These are phyloP conservation scores for Actinia equina DNA, from an alignment of 64 coral and sea anemone species.

Conservation along the genomic window DNA sequence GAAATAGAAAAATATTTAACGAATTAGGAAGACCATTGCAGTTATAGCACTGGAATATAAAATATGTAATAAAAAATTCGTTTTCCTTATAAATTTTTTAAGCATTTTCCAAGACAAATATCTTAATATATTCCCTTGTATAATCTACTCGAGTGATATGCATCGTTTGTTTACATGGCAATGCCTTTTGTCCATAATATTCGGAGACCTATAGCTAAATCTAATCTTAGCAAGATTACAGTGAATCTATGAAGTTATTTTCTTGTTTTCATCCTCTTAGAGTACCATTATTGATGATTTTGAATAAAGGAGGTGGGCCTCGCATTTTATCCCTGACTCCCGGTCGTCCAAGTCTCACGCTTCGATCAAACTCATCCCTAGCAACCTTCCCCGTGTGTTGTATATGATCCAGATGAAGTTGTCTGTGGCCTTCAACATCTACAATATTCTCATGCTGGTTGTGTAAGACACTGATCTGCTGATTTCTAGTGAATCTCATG, in stretches of 20 bases:
- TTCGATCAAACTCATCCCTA: constrained; percentile 83
- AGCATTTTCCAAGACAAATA: too few relatives aligned
- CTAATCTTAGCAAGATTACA: not conserved
- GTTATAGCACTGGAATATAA: too few relatives aligned
- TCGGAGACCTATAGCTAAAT: too few relatives aligned
- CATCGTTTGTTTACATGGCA: not conserved
- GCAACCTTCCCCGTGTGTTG: constrained; percentile 78
- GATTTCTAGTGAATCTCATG: constrained; percentile 86
- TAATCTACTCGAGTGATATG: not conserved
- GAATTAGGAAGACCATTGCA: too few relatives aligned
- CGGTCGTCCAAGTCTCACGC: constrained; percentile 60
- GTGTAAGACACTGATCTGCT: constrained; percentile 68
- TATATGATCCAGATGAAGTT: constrained; percentile 57
- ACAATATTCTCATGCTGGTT: constrained; percentile 73
- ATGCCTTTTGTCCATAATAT: not conserved
- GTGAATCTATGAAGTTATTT: not conserved
- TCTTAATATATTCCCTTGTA: too few relatives aligned
- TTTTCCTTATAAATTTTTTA: too few relatives aligned
- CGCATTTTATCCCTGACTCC: constrained; percentile 69
- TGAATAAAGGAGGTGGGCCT: constrained; percentile 79
- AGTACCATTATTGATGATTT: constrained; percentile 94
- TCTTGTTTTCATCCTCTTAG: constrained; percentile 41
- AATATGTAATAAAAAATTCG: too few relatives aligned
- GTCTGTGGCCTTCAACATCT: constrained; percentile 68
- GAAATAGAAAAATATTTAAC: too few relatives aligned